Base-by-base conservation (phyloP, 2,888 invertebrate species). In the Danaus chrysippus region DNA sequence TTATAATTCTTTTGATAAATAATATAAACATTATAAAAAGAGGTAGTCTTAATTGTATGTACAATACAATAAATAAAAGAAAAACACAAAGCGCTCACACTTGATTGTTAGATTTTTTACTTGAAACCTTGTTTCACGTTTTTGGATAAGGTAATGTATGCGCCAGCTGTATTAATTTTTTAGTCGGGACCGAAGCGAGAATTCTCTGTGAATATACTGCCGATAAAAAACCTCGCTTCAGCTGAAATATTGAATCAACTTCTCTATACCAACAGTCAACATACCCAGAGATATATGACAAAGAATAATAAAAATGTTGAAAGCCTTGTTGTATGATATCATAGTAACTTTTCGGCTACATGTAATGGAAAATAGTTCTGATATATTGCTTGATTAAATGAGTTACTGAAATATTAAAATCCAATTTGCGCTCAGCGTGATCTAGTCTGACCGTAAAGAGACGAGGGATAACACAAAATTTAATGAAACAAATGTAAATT, bases 141-240 rank as follows among this genome's bases (percentile, higher is more conserved):
- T 56, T 55, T 41, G 49, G 17, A 34, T 34, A 34, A 58, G 59
- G 58, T 58, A 62, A 59, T 52, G 59, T 63, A 59, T 59, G 59
- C 62, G 53, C 43, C 17, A 54, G 42, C 43, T 41, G 53, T 63
- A 63, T 63, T 56, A 63, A 56, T 53, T 63, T 56, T 63, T 59
- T 53, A 59, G 56, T 43, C 55, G 19, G 49, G 6, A 60, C 12
- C 13, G 55, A n/a, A 42, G 43, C 56, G 53, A 53, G 62, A 63
- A 53, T 53, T 59, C 13, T 54, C 55, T 56, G 34, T n/a, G 44
- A 54, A 63, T 56, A 62, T 52, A 56, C 42, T n/a, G 56, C 42
- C 59, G 56, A 56, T 63, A 59, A 42, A 10, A 53, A 55, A 62
- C 49, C 34, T 23, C 49, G n/a, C 42, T 53, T 10, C 34, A 42